Evolutionary conservation across 2,888 invertebrate species (phyloP), one percentile per base, ranked within the genome.

Genomic region (Bugulina stolonifera): DNA sequence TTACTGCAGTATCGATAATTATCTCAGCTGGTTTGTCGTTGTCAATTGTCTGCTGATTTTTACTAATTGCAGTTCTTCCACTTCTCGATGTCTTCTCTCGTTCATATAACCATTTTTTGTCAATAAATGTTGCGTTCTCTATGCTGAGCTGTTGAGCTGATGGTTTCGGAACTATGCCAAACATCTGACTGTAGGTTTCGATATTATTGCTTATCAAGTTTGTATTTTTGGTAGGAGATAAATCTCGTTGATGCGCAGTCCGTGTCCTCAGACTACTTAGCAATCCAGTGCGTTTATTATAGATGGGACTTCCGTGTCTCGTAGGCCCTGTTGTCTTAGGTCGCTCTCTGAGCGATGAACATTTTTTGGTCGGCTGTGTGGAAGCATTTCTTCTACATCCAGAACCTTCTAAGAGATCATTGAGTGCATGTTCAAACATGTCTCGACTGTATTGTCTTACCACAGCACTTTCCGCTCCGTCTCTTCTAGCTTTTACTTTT

Each of bases 301-400:
- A 64, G 25, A 64, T 22, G 14, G 64, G 64, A n/a, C 64, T 64
- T 2, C 64, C 64, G 64, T 64, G 32, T n/a, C 64, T 64, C 5
- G 64, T 64, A 27, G 64, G 64, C 14, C 64, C 64, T 14, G 32
- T 64, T 3, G 64, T 64, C 3, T 27, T 64, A 43, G 43, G 43
- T 43, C 43, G 5, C 18, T 43, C 43, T 43, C 43, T 43, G 5
- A 43, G 10, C 18, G 43, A 5, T 43, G 18, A 43, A 10, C 5
- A 43, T 43, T 18, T 43, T 10, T 43, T 43, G 5, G 10, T 18
- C 43, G 5, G 5, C 18, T 43, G 43, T 10, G 18, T 10, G 18
- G 43, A 43, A 10, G 43, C 18, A 43, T 43, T 43, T 10, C 43
- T 3, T n/a, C n/a, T n/a, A n/a, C n/a, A n/a, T n/a, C n/a, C n/a